Evolutionary conservation across 1,140 invertebrate species (phyloP).

Genomic region (Halesus radiatus): DNA sequence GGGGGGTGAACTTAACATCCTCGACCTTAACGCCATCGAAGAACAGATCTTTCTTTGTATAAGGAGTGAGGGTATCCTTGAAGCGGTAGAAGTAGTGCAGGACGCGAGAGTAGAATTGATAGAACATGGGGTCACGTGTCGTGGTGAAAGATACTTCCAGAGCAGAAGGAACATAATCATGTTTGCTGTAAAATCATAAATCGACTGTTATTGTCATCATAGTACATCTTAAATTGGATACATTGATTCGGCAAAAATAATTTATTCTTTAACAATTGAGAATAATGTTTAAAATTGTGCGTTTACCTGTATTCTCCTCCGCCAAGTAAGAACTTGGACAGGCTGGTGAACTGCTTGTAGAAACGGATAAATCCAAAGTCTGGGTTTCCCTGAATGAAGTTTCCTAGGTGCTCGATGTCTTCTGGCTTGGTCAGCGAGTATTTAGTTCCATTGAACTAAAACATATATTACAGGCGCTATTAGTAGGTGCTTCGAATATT

Average conservation of each 20-base stretch:
- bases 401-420: slow-evolving; percentile 70
- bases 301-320: slow-evolving; percentile 1
- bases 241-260: too few species aligned
- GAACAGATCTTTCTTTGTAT: slow-evolving; percentile 73
- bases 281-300: neutral
- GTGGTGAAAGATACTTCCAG: slow-evolving; percentile 72
- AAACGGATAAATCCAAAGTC: slow-evolving; percentile 65
- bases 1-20: slow-evolving; percentile 73
- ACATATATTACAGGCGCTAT: neutral
- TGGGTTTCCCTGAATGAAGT: slow-evolving; percentile 70
- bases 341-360: slow-evolving; percentile 58
- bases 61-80: slow-evolving; percentile 70
- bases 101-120: slow-evolving; percentile 73
- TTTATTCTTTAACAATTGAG: too few species aligned
- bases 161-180: slow-evolving; percentile 55
- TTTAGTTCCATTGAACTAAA: slow-evolving; percentile 61
- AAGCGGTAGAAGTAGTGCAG: slow-evolving; percentile 68
- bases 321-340: slow-evolving; percentile 57
- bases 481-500: too few species aligned
- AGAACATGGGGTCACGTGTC: slow-evolving; percentile 78
- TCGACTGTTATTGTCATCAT: too few species aligned
- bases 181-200: too few species aligned
- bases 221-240: too few species aligned
- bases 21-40: slow-evolving; percentile 76
- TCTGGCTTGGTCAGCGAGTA: slow-evolving; percentile 71